Evolutionary conservation across 1,140 invertebrate species (phyloP), one percentile per base, ranked within the genome.

Genomic region (Helicoverpa zea): DNA sequence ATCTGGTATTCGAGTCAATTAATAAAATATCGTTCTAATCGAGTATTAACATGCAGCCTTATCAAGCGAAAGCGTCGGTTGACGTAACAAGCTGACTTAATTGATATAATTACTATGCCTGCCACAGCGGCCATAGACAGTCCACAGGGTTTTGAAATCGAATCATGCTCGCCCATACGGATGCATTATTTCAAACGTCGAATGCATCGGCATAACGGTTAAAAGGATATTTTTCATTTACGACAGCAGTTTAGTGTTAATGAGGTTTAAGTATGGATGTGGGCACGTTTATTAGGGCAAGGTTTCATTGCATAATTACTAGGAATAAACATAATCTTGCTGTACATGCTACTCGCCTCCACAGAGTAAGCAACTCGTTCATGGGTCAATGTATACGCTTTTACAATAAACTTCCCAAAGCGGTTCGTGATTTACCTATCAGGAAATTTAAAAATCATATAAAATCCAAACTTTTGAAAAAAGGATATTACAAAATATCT

Each of bases 11-110:
- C 43, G 47, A 29, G 49, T 58, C 73, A 75, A 75, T 75, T 75
- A 75, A 75, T 75, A 61, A 75, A 75, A 75, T 75, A 75, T 75
- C 56, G 43, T 49, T 76, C 58, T 51, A 76, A 76, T 76, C 56
- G 18, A 13, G 58, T 63, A 51, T 56, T 56, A 76, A 63, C 73
- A 75, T 43, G 58, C n/a, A 58, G 47, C 43, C 56, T 74, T 76
- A 76, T 76, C 56, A 51, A 76, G 73, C 35, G 18, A 73, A 73
- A 30, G 70, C 30, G 10, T 73, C 14, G 35, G 70, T 58, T 54
- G 70, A 73, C 29, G 29, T 73, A 56, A 73, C 70, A 73, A 73
- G 70, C 52, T 29, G 54, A 56, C 14, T 77, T 77, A 77, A 77
- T 64, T 64, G 30, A 30, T 64, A 18, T 63, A 77, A 77, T 77